A percentile compares a stretch with the other conserved stretches of the same genome.
Conservation (phyloP, 2,888 invertebrate genomes). For the Brachylomia viminalis region DNA sequence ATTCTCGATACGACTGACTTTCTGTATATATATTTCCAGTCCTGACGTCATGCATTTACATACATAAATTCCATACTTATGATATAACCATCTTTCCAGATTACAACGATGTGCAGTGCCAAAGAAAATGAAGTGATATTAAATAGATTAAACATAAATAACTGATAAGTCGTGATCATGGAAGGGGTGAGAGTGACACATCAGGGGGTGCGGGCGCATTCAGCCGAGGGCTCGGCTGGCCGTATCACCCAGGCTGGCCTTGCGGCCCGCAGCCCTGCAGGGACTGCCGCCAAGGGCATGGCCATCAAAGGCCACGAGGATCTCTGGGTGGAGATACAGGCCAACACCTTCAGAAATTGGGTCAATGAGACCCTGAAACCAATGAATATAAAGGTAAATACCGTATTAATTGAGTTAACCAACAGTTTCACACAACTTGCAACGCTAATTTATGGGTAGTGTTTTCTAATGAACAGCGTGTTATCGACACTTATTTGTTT, state of each 20-base stretch:
- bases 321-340: constrained; percentile 98
- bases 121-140: constrained; percentile 74
- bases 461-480: constrained; percentile 24
- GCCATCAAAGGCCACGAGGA: constrained; percentile 98
- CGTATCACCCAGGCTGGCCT: constrained; percentile 94
- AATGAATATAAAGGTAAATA: constrained; percentile 91
- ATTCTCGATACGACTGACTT: constrained; percentile 39
- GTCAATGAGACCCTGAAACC: constrained; percentile 97
- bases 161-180: constrained; percentile 75
- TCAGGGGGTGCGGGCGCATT: constrained; percentile 90
- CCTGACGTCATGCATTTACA: constrained; percentile 17
- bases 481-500: constrained; percentile 22
- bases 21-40: constrained; percentile 41
- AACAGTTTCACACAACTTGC: constrained; percentile 34
- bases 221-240: constrained; percentile 91
- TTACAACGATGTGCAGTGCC: constrained; percentile 76
- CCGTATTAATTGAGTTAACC: constrained; percentile 61
- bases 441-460: constrained; percentile 30
- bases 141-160: constrained; percentile 65
- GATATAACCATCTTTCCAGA: constrained; percentile 73
- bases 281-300: constrained; percentile 98
- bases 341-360: constrained; percentile 99
- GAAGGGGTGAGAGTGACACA: constrained; percentile 91
- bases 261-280: constrained; percentile 96
- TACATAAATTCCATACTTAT: constrained; percentile 34